These are phyloP conservation scores for Polypedilum vanderplanki DNA, from an alignment of 1,140 invertebrate species.

Conservation along the genomic window DNA sequence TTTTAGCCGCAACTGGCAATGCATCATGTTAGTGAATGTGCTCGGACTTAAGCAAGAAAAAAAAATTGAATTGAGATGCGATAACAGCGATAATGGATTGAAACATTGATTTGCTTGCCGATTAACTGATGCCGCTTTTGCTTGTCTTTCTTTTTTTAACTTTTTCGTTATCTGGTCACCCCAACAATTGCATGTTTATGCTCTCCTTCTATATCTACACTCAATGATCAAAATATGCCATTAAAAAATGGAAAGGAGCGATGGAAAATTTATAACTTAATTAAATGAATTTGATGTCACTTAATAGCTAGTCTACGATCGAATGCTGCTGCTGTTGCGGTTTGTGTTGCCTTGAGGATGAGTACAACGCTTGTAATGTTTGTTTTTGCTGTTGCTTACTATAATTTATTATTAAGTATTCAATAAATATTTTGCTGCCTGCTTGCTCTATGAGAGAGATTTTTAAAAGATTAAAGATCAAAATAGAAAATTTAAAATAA, in stretches of 20 bases:
- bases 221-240: background rate
- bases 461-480: too few relatives aligned
- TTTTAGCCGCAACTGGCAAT: slow-evolving; percentile 16
- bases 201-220: too few relatives aligned
- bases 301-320: background rate
- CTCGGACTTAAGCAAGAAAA: background rate
- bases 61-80: background rate
- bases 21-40: slow-evolving; percentile 10
- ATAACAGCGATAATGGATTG: slow-evolving; percentile 5
- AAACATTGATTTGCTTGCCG: background rate
- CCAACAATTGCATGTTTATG: background rate
- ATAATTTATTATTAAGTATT: too few relatives aligned
- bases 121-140: background rate
- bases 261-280: slow-evolving; percentile 27
- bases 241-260: background rate
- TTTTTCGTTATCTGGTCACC: background rate
- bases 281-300: slow-evolving; percentile 27
- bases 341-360: too few relatives aligned
- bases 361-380: too few relatives aligned
- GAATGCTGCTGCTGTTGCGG: too few relatives aligned
- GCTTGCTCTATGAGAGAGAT: too few relatives aligned
- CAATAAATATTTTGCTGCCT: too few relatives aligned
- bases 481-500: too few relatives aligned
- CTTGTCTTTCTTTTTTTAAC: too few relatives aligned
- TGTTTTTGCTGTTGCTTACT: too few relatives aligned